These are phyloP conservation scores for Mesembrinibis cayennensis DNA, from an alignment of 2,113 vertebrate genomes.

Conservation along the genomic window DNA sequence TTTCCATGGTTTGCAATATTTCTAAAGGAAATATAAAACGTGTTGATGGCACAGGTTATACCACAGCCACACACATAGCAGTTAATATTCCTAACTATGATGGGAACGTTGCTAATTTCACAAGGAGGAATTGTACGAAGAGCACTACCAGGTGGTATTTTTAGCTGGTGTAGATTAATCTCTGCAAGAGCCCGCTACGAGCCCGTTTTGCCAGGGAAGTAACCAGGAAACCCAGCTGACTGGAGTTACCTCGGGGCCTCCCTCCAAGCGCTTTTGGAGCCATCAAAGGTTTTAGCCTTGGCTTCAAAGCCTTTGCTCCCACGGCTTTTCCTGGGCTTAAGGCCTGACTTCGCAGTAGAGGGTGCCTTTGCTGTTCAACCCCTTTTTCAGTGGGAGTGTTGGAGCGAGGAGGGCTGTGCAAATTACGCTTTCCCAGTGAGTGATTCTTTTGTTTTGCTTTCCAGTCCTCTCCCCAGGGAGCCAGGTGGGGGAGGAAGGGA, in stretches of 20 bases:
- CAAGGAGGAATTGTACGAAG: background rate
- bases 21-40: background rate
- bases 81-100: background rate
- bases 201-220: background rate
- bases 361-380: background rate
- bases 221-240: background rate
- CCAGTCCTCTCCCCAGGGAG: constrained; percentile 14
- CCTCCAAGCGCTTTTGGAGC: background rate
- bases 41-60: background rate
- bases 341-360: background rate
- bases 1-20: background rate
- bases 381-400: background rate
- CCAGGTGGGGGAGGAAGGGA: constrained; percentile 56
- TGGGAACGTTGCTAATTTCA: background rate
- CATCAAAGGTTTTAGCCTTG: background rate
- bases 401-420: background rate
- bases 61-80: background rate
- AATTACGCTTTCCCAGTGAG: background rate
- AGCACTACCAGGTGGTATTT: background rate
- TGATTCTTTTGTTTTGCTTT: constrained; percentile 45
- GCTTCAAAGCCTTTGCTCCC: background rate
- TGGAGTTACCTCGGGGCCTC: background rate
- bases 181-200: background rate
- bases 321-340: background rate
- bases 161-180: background rate